Conservation (phyloP, 2,888 invertebrate species). For the Fabriciana adippe region DNA sequence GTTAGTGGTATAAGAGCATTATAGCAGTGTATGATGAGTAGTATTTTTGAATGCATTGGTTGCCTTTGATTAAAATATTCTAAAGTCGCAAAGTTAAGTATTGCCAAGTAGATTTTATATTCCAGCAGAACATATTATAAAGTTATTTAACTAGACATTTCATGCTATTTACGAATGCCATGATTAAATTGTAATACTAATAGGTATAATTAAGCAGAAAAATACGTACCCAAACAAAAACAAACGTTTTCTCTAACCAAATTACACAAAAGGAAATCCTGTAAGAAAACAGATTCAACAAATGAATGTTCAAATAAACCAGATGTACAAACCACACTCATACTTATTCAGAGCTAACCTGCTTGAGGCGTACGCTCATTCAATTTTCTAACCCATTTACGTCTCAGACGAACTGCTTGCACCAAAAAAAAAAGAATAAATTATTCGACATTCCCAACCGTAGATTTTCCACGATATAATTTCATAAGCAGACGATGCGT, state of each 20-base stretch:
- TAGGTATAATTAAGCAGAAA: no score
- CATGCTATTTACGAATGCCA: no score
- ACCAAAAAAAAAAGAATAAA: constrained; percentile 56
- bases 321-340: constrained; percentile 61
- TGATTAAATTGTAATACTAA: no score
- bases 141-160: not conserved
- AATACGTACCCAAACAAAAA: constrained; percentile 4
- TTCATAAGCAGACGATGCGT: constrained; percentile 75
- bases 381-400: constrained; percentile 83
- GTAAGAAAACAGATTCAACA: constrained; percentile 40
- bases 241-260: constrained; percentile 16
- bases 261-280: constrained; percentile 26
- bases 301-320: constrained; percentile 43
- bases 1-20: constrained; percentile 72
- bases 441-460: constrained; percentile 64
- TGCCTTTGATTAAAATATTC: constrained; percentile 39
- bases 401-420: constrained; percentile 73
- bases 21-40: constrained; percentile 46
- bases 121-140: not conserved
- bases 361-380: constrained; percentile 70
- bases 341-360: constrained; percentile 72
- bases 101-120: constrained; percentile 2
- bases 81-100: constrained; percentile 18
- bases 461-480: constrained; percentile 78
- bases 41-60: constrained; percentile 42